Percentiles rank a stretch among this genome's conserved stretches.
Evolutionary conservation across 2,888 invertebrate genomes (phyloP).

Genomic region (Netelia melanura): DNA sequence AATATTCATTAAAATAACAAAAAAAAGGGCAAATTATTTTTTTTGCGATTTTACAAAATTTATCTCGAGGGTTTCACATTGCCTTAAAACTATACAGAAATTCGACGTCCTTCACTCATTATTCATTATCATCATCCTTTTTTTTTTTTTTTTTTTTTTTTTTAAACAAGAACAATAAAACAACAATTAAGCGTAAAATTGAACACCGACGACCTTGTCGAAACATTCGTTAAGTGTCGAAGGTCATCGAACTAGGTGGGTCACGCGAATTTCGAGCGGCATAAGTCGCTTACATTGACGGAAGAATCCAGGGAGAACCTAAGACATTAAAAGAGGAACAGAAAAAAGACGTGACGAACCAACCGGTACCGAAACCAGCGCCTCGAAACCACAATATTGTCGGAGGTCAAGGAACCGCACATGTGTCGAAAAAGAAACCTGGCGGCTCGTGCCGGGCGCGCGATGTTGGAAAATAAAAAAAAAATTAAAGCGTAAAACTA

Average conservation of each 20-base stretch:
- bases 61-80: too few relatives aligned
- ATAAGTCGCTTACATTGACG: not conserved
- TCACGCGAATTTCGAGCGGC: constrained; percentile 12
- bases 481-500: constrained; percentile 50
- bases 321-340: not conserved
- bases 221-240: not conserved
- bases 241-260: constrained; percentile 9
- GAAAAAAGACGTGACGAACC: constrained; percentile 26
- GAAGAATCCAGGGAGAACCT: not conserved
- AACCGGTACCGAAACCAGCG: constrained; percentile 15
- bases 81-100: constrained; percentile 51
- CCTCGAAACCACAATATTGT: not conserved
- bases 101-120: constrained; percentile 66
- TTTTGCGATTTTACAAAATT: not conserved
- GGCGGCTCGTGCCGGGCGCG: constrained; percentile 58
- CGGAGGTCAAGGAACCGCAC: constrained; percentile 70
- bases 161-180: not conserved
- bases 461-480: constrained; percentile 71
- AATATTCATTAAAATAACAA: too few relatives aligned
- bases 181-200: not conserved
- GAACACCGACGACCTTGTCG: not conserved
- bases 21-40: too few relatives aligned
- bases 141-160: not conserved
- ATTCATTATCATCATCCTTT: constrained; percentile 42
- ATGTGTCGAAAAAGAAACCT: constrained; percentile 73